Evolutionary conservation across 37 sponge, comb jelly and placozoan species (phyloP).

Genomic region (Geodia barretti): DNA sequence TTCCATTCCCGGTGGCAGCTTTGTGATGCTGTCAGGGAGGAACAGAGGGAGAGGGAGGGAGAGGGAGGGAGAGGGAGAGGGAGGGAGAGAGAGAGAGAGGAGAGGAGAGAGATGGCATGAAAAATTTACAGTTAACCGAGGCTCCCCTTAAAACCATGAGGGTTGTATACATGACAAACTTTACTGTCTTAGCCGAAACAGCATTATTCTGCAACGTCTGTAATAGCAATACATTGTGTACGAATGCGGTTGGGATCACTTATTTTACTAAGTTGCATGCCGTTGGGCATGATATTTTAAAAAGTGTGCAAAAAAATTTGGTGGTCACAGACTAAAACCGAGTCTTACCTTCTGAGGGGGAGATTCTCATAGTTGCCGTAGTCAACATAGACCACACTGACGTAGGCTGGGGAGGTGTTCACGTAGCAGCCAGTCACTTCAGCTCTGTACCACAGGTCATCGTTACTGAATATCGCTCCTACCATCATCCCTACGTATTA

Average conservation of each 20-base stretch:
- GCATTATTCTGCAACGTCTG: too few relatives aligned
- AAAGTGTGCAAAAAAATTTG: not conserved
- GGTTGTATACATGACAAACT: too few relatives aligned
- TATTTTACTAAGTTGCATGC: too few relatives aligned
- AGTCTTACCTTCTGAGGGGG: conserved; percentile 4
- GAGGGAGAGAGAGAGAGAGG: conserved; percentile 42
- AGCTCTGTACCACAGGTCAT: conserved; percentile 53
- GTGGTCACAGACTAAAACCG: not conserved
- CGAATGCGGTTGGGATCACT: too few relatives aligned
- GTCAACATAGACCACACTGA: conserved; percentile 46
- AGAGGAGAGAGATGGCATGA: conserved; percentile 4
- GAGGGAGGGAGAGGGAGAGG: conserved; percentile 11
- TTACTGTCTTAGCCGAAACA: too few relatives aligned
- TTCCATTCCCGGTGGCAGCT: not conserved
- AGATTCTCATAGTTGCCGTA: conserved; percentile 37
- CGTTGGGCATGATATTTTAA: too few relatives aligned
- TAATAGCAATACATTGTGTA: too few relatives aligned
- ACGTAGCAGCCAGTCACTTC: conserved; percentile 7
- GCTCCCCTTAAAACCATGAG: too few relatives aligned
- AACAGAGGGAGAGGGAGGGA: not conserved
- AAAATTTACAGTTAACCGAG: too few relatives aligned
- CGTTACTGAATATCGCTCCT: conserved; percentile 10
- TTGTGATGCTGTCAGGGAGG: not conserved
- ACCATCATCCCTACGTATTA: conserved; percentile 1
- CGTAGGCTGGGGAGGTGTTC: not conserved